A percentile compares a stretch with the other conserved stretches of the same genome.
These are phyloP conservation scores for Notechis scutatus DNA, from an alignment of 2,113 vertebrate species.

Conservation along the genomic window DNA sequence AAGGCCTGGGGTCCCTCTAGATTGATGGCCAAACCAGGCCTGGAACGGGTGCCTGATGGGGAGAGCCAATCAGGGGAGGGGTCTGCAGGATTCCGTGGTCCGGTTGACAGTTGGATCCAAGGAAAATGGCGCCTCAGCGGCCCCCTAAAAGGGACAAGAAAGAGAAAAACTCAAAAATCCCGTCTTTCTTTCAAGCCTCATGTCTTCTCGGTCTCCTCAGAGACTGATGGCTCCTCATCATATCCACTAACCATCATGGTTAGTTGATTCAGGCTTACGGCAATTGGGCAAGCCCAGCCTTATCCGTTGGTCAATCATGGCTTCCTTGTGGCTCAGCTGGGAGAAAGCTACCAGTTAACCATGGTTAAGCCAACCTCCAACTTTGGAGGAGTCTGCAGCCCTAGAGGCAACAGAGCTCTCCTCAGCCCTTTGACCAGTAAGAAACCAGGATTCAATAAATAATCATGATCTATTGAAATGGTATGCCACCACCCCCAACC, in stretches of 20 bases:
- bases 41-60: background rate
- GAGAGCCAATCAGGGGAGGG: background rate
- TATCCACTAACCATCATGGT: background rate
- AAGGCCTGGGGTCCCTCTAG: background rate
- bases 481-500: background rate
- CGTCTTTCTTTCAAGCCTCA: background rate
- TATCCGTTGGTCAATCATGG: background rate
- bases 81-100: background rate
- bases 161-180: background rate
- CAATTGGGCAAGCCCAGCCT: background rate
- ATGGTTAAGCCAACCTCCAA: background rate
- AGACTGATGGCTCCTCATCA: background rate
- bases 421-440: background rate
- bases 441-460: background rate
- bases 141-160: background rate
- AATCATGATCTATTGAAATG: background rate
- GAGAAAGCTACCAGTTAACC: background rate
- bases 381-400: background rate
- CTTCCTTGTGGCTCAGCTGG: background rate
- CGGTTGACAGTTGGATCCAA: background rate
- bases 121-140: background rate
- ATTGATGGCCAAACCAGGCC: background rate
- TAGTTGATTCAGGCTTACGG: background rate
- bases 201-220: too few relatives aligned
- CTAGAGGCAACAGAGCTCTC: background rate